A percentile compares a stretch with the other conserved stretches of the same genome.
Evolutionary conservation across 2,113 vertebrate genomes (phyloP).

Genomic region (Callocephalon fimbriatum): DNA sequence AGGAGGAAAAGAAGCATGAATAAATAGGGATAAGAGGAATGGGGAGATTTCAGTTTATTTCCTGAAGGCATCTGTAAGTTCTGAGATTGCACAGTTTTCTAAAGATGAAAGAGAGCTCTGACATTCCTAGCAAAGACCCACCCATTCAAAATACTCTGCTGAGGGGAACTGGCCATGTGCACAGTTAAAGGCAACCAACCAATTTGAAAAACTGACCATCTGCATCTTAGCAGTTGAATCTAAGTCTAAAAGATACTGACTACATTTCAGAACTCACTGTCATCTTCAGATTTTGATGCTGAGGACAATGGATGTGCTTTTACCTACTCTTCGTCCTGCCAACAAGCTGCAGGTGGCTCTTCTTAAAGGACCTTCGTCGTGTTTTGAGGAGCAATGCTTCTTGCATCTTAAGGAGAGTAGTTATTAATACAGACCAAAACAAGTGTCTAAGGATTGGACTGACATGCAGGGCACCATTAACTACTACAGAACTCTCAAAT

Average conservation of each 20-base stretch:
- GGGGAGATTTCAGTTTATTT: background rate
- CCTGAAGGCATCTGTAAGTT: background rate
- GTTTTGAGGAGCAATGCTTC: background rate
- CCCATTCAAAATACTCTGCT: background rate
- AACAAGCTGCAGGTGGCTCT: background rate
- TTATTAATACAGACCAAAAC: background rate
- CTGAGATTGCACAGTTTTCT: background rate
- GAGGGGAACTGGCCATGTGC: rapidly evolving
- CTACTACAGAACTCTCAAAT: background rate
- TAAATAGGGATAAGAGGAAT: background rate
- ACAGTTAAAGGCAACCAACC: background rate
- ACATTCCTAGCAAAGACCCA: background rate
- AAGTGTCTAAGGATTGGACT: background rate
- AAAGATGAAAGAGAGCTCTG: background rate
- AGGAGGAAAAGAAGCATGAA: background rate
- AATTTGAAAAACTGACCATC: background rate
- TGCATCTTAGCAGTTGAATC: background rate
- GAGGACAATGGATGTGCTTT: background rate
- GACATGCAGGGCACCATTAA: background rate
- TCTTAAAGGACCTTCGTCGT: background rate
- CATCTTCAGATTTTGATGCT: background rate
- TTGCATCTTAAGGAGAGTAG: background rate
- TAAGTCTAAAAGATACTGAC: background rate
- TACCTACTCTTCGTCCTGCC: background rate
- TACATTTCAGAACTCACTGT: background rate